Percentiles rank a stretch among this genome's conserved stretches.
Evolutionary conservation across 23 tunicate genomes (phyloP).

Genomic region (Oikopleura vanhoeffeni): DNA sequence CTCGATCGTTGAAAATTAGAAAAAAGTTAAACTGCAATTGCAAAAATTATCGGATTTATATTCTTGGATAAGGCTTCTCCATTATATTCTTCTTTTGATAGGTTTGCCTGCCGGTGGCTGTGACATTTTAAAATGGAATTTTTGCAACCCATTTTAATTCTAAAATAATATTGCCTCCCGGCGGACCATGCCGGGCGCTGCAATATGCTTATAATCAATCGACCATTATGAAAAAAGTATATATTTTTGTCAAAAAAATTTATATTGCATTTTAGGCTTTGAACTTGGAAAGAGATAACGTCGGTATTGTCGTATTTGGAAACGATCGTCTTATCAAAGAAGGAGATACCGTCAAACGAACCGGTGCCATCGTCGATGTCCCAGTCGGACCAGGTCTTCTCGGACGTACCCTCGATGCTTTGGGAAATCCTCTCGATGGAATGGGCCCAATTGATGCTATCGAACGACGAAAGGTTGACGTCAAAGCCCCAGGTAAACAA

Average conservation of each 20-base stretch:
- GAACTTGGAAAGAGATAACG: conserved; percentile 99
- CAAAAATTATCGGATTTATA: no score
- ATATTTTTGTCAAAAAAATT: background rate
- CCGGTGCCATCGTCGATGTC: conserved; percentile 99
- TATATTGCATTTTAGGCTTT: conserved; percentile 31
- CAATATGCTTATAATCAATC: no score
- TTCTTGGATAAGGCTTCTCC: no score
- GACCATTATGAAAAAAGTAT: no score
- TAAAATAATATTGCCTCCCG: no score
- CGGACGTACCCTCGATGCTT: conserved; percentile 89
- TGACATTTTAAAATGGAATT: no score
- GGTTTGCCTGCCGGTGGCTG: no score
- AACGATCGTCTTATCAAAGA: conserved; percentile 91
- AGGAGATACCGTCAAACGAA: conserved; percentile 93
- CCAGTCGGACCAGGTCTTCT: conserved; percentile 94
- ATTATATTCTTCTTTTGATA: no score
- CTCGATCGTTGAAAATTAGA: background rate
- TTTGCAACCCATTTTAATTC: no score
- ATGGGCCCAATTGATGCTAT: conserved; percentile 73
- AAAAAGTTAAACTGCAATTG: no score
- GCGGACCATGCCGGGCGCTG: no score
- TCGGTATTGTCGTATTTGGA: conserved; percentile 99
- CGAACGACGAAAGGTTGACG: conserved; percentile 60
- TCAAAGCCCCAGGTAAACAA: conserved; percentile 74
- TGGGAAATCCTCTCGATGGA: conserved; percentile 96